Evolutionary conservation across 2,797 vertebrate species (phyloP).

Genomic region (Falco berigora): DNA sequence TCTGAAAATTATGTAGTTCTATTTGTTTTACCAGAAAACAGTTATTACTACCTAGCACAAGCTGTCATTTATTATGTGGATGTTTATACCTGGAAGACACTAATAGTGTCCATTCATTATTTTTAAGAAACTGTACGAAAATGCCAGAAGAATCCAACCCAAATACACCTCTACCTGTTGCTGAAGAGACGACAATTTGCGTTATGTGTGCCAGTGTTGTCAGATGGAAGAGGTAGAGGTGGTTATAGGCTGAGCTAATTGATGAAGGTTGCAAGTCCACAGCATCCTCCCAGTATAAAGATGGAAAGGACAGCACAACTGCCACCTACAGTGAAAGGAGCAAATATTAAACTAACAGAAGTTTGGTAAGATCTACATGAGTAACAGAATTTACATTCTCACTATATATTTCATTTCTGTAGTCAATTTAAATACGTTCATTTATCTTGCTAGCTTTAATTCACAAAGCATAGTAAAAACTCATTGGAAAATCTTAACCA

Average conservation of each 20-base stretch:
- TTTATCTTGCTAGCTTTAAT: background rate
- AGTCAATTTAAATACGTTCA: background rate
- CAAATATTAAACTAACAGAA: background rate
- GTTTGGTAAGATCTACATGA: background rate
- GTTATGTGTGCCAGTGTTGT: conserved; percentile 90
- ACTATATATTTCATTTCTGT: background rate
- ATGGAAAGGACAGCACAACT: conserved; percentile 87
- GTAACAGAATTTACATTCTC: background rate
- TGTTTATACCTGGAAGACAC: background rate
- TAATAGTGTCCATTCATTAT: background rate
- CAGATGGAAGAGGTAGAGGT: conserved; percentile 91
- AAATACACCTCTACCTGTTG: conserved; percentile 62
- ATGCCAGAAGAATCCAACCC: background rate
- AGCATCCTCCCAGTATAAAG: conserved; percentile 90
- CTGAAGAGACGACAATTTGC: conserved; percentile 84
- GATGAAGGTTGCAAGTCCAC: conserved; percentile 89
- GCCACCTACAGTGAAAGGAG: conserved; percentile 78
- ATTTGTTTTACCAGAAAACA: background rate
- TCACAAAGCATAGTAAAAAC: background rate
- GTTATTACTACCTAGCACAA: background rate
- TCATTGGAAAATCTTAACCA: background rate
- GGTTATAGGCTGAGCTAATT: conserved; percentile 89
- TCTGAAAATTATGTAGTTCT: background rate
- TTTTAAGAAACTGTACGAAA: background rate
- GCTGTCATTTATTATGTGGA: background rate